phyloP scores from a whole-genome alignment of 1,140 invertebrate genomes.

The Trissolcus basalis region DNA sequence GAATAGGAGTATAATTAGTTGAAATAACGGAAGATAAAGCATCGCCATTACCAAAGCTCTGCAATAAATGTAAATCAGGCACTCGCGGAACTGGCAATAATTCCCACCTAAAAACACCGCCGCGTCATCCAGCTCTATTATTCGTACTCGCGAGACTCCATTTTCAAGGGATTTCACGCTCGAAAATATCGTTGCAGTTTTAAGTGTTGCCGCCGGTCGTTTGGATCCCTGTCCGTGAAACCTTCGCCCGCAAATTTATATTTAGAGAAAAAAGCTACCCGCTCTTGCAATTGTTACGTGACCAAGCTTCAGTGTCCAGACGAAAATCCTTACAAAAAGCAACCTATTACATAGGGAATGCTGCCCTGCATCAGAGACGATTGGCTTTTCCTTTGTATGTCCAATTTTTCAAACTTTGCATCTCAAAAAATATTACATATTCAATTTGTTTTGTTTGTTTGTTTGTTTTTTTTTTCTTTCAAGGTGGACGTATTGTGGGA shows the following conservation, averaged over 20 bases:
- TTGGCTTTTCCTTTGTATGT: no score
- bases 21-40: slow-evolving; percentile 74
- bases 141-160: slow-evolving; percentile 62
- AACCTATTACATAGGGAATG: no score
- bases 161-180: slow-evolving; percentile 62
- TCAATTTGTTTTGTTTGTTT: no score
- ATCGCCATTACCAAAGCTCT: slow-evolving; percentile 71
- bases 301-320: slow-evolving; percentile 20
- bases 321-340: slow-evolving; percentile 25
- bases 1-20: slow-evolving; percentile 74
- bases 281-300: slow-evolving; percentile 41
- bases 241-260: slow-evolving; percentile 45
- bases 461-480: no score
- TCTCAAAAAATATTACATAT: no score
- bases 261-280: slow-evolving; percentile 36
- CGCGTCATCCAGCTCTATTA: slow-evolving; percentile 73
- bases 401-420: no score
- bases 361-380: no score
- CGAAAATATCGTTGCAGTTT: slow-evolving; percentile 60
- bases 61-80: slow-evolving; percentile 76
- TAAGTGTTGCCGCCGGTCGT: slow-evolving; percentile 50
- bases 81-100: slow-evolving; percentile 71
- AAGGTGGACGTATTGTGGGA: no score
- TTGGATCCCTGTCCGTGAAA: slow-evolving; percentile 52
- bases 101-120: slow-evolving; percentile 72